phyloP scores from a whole-genome alignment of 2,888 invertebrate species.

The Neoitamus cyanurus region DNA sequence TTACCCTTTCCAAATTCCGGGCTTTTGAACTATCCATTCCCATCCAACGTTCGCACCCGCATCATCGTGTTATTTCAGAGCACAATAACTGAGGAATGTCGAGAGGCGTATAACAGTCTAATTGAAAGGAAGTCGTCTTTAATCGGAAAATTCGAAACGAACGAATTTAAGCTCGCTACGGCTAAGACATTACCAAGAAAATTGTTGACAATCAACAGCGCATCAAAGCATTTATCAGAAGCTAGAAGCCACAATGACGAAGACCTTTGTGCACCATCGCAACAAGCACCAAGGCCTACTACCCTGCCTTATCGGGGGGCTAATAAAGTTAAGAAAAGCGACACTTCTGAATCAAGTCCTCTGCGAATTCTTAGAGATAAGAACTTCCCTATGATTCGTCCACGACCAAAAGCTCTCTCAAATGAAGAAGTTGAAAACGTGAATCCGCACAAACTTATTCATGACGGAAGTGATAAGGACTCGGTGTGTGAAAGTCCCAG shows the following conservation, averaged over 20 bases:
- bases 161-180: slow-evolving; percentile 61
- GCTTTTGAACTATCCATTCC: slow-evolving; percentile 51
- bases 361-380: slow-evolving; percentile 54
- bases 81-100: slow-evolving; percentile 87
- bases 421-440: slow-evolving; percentile 52
- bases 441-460: slow-evolving; percentile 46
- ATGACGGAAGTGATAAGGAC: slow-evolving; percentile 54
- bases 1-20: slow-evolving; percentile 43
- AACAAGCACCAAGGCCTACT: slow-evolving; percentile 63
- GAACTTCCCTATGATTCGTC: slow-evolving; percentile 53
- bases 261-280: slow-evolving; percentile 55
- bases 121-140: slow-evolving; percentile 77
- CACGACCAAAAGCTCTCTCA: slow-evolving; percentile 46
- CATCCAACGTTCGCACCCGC: slow-evolving; percentile 29
- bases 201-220: slow-evolving; percentile 25
- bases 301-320: slow-evolving; percentile 63
- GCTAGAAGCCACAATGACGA: not conserved
- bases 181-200: slow-evolving; percentile 62
- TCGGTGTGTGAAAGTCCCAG: slow-evolving; percentile 65
- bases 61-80: slow-evolving; percentile 70
- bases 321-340: slow-evolving; percentile 34
- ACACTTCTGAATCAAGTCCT: slow-evolving; percentile 52
- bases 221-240: not conserved
- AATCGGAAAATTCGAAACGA: slow-evolving; percentile 61
- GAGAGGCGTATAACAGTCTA: slow-evolving; percentile 91